These are phyloP conservation scores for Xestia sexstrigata DNA, from an alignment of 2,888 invertebrate species.

Conservation along the genomic window DNA sequence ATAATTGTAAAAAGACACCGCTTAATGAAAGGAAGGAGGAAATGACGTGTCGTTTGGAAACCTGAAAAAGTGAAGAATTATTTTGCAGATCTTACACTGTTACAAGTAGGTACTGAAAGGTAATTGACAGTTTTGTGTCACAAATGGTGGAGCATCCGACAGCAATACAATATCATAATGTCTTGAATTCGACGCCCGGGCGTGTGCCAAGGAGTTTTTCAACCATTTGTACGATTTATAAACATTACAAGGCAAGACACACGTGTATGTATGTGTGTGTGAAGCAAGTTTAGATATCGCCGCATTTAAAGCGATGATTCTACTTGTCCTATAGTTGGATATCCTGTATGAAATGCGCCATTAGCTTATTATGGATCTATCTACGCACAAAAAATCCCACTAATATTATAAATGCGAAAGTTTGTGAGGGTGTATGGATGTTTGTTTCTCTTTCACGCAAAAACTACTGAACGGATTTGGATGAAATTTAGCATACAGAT, in stretches of 20 bases:
- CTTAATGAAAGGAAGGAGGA: slow-evolving; percentile 63
- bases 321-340: slow-evolving; percentile 46
- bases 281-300: slow-evolving; percentile 19
- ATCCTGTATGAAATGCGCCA: slow-evolving; percentile 25
- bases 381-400: background rate
- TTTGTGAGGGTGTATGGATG: too few relatives aligned
- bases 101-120: slow-evolving; percentile 26
- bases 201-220: slow-evolving; percentile 55
- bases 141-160: slow-evolving; percentile 18
- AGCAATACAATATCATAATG: slow-evolving; percentile 38
- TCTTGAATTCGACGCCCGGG: slow-evolving; percentile 31
- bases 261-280: slow-evolving; percentile 13
- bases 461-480: too few relatives aligned
- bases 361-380: background rate
- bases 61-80: slow-evolving; percentile 8
- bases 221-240: slow-evolving; percentile 53
- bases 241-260: slow-evolving; percentile 38
- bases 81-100: background rate
- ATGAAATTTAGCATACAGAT: too few relatives aligned
- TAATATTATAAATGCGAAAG: too few relatives aligned
- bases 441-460: too few relatives aligned
- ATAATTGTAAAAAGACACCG: slow-evolving; percentile 68
- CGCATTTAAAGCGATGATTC: slow-evolving; percentile 43
- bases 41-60: slow-evolving; percentile 48
- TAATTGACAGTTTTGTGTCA: slow-evolving; percentile 24